These are phyloP conservation scores for Drosophila lacteicornis DNA, from an alignment of 1,140 invertebrate species.

Conservation along the genomic window DNA sequence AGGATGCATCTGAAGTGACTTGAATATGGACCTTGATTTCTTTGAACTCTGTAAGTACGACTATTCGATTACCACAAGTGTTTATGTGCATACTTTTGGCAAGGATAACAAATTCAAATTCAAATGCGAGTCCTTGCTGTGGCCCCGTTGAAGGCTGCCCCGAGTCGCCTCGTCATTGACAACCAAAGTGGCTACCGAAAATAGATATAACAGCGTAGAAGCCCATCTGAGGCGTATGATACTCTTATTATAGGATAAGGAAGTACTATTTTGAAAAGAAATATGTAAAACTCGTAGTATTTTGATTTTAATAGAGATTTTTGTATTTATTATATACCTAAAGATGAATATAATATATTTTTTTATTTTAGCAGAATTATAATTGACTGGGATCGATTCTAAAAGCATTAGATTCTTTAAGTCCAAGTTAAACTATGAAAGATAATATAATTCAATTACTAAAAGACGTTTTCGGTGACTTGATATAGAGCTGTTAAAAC, in stretches of 20 bases:
- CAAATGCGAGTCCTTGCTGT: slow-evolving; percentile 46
- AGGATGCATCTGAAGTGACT: slow-evolving; percentile 60
- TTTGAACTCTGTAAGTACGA: slow-evolving; percentile 69
- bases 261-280: no score
- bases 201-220: slow-evolving; percentile 49
- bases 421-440: no score
- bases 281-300: no score
- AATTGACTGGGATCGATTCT: no score
- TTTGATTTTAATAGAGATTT: no score
- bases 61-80: slow-evolving; percentile 43
- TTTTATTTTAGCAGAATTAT: no score
- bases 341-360: no score
- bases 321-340: no score
- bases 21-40: slow-evolving; percentile 82
- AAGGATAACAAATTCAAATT: slow-evolving; percentile 42
- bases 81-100: slow-evolving; percentile 22
- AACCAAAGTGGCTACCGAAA: slow-evolving; percentile 61
- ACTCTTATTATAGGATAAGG: slow-evolving; percentile 25
- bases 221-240: background rate
- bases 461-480: no score
- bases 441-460: no score
- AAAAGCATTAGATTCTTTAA: no score
- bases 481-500: no score
- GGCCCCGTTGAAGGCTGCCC: slow-evolving; percentile 50
- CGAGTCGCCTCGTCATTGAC: slow-evolving; percentile 42